Evolutionary conservation across 2,888 invertebrate genomes (phyloP).

Genomic region (Hesperia comma): DNA sequence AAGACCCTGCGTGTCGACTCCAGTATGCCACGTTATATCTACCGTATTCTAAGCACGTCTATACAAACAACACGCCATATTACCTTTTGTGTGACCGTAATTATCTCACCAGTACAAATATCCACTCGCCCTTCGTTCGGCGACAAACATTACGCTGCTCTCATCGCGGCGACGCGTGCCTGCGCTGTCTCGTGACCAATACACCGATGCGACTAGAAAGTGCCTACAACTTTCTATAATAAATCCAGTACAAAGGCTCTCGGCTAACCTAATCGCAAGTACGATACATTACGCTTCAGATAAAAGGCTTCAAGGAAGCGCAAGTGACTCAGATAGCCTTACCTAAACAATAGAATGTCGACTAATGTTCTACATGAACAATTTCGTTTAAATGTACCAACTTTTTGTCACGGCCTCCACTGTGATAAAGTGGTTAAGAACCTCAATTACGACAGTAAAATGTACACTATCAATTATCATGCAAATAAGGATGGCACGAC

Average conservation of each 20-base stretch:
- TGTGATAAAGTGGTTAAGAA: constrained; percentile 13
- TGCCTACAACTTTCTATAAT: constrained; percentile 64
- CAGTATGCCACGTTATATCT: neutral
- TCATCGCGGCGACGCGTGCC: constrained; percentile 20
- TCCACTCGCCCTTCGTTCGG: constrained; percentile 52
- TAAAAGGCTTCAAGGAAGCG: constrained; percentile 12
- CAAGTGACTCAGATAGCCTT: constrained; percentile 10
- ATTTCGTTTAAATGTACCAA: neutral
- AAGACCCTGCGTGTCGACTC: neutral
- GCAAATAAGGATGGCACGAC: constrained; percentile 51
- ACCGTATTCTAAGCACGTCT: constrained; percentile 40
- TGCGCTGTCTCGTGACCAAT: constrained; percentile 42
- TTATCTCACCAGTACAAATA: constrained; percentile 36
- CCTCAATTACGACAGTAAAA: constrained; percentile 25
- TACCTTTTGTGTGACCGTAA: constrained; percentile 50
- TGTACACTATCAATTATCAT: constrained; percentile 52
- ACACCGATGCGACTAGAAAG: constrained; percentile 55
- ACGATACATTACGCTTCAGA: constrained; percentile 13
- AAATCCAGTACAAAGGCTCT: constrained; percentile 46
- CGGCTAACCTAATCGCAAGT: constrained; percentile 21
- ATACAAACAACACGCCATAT: constrained; percentile 45
- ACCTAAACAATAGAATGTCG: constrained; percentile 2
- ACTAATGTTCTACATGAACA: constrained; percentile 10
- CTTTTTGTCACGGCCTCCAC: constrained; percentile 11
- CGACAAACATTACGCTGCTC: constrained; percentile 47